Conservation (phyloP, 2,113 vertebrate species). For the Protobothrops flavoviridis region DNA sequence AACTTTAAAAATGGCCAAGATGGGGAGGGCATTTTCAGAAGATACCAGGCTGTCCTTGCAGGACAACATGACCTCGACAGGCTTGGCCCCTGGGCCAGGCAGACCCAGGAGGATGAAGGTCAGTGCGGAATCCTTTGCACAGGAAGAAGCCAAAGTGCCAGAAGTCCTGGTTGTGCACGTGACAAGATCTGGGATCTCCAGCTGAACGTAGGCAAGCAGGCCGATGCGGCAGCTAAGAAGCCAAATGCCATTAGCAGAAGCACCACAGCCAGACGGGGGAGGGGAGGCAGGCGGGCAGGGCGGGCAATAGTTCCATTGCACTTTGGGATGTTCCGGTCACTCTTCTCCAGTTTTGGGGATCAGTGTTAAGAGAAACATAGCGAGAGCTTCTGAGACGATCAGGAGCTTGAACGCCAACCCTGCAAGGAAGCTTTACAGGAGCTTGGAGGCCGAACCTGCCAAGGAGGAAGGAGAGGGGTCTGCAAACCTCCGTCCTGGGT, state of each 20-base stretch:
- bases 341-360: background rate
- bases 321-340: background rate
- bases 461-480: background rate
- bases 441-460: background rate
- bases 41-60: background rate
- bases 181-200: background rate
- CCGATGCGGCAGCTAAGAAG: background rate
- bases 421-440: background rate
- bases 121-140: background rate
- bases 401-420: background rate
- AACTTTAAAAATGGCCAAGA: background rate
- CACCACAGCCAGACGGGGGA: background rate
- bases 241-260: background rate
- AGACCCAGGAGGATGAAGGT: background rate
- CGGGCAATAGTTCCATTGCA: background rate
- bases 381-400: background rate
- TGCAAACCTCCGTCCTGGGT: background rate
- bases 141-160: background rate
- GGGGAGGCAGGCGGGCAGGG: fast-evolving
- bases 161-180: background rate
- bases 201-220: background rate
- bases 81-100: background rate
- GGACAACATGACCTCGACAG: background rate
- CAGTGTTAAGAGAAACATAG: background rate
- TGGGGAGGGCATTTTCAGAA: background rate